Base-by-base conservation (phyloP, 2,888 invertebrate genomes). In the Muscina levida region DNA sequence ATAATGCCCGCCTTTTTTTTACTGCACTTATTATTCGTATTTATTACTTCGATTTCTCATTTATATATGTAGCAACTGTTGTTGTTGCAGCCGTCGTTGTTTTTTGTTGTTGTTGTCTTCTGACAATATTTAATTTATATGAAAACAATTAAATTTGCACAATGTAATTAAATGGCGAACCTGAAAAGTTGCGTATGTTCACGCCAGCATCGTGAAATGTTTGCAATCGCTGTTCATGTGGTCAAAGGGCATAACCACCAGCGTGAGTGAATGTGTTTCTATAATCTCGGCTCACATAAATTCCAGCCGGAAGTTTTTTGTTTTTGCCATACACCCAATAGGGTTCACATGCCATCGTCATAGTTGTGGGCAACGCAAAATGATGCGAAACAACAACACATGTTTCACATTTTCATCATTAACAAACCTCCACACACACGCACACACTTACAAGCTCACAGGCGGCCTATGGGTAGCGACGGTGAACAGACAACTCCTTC, bases 381-480 rank as follows among this genome's bases (percentile, higher is more conserved):
- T 53, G 22, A 53, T 53, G 22, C 10, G 53, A 53, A 53, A 22
- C 53, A 53, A 53, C 24, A 22, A 24, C 53, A 53, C 53, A 24
- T 53, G 53, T 17, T 53, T 24, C 24, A 24, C 53, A 53, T 53
- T 22, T 53, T 24, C 53, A 24, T 24, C 53, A 24, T 53, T 53
- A 53, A 53, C 53, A 13, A 17, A 8, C 10, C 8, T 31, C 31
- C 31, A n/a, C n/a, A n/a, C n/a, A n/a, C n/a, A n/a, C n/a, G n/a
- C n/a, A n/a, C n/a, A n/a, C n/a, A n/a, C n/a, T n/a, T n/a, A n/a
- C n/a, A n/a, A n/a, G n/a, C n/a, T n/a, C n/a, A n/a, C n/a, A 10
- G 22, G 19, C 15, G 19, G 2, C n/a, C 46, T n/a, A n/a, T n/a
- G n/a, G n/a, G n/a, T n/a, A n/a, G n/a, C n/a, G n/a, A n/a, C n/a